Conservation (phyloP, 2,113 vertebrate genomes). For the Peromyscus polionotus region DNA sequence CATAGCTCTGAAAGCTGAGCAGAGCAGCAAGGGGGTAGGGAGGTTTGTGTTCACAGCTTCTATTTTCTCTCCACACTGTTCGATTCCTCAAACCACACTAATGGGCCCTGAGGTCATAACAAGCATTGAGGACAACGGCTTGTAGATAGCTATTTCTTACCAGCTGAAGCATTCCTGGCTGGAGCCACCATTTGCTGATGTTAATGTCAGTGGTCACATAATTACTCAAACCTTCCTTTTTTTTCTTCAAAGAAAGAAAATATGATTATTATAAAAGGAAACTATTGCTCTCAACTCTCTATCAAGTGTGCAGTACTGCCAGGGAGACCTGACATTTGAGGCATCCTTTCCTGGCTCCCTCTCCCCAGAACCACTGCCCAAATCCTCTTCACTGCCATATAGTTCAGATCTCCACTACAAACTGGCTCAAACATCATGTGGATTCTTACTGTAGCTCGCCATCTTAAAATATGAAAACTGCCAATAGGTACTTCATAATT, state of each 20-base stretch:
- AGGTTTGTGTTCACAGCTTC: background rate
- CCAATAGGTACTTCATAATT: background rate
- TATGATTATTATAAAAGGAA: background rate
- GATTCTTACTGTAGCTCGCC: background rate
- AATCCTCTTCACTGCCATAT: too few relatives aligned
- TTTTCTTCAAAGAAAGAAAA: background rate
- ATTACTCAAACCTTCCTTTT: background rate
- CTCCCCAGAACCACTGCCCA: background rate
- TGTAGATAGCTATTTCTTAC: background rate
- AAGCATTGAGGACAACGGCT: background rate
- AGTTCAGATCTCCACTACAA: background rate
- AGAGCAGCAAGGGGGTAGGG: rapidly evolving
- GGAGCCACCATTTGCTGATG: background rate
- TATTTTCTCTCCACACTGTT: rapidly evolving
- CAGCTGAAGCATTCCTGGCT: background rate
- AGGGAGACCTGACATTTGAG: too few relatives aligned
- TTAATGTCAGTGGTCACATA: background rate
- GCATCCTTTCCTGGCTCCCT: background rate
- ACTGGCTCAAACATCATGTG: too few relatives aligned
- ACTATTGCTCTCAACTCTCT: background rate
- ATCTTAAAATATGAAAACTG: background rate
- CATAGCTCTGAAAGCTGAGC: rapidly evolving
- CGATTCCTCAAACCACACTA: background rate
- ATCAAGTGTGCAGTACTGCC: background rate
- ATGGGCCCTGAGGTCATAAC: too few relatives aligned